Conservation (phyloP, 2,113 vertebrate genomes). For the Pongo abelii region DNA sequence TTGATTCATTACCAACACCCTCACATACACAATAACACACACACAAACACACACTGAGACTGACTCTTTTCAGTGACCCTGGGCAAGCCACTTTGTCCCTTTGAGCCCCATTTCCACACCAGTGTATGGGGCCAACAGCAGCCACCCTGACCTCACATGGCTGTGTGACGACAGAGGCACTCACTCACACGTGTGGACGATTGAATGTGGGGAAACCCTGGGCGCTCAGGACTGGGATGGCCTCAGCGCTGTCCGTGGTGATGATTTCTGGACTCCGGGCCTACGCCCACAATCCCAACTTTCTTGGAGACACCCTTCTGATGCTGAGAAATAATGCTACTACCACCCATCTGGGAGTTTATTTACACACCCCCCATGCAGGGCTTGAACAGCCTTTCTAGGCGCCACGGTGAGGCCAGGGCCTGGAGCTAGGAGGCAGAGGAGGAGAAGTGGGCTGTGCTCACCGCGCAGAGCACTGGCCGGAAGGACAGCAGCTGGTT, state of each 20-base stretch:
- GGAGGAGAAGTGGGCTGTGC: conserved; percentile 55
- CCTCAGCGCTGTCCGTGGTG: conserved; percentile 43
- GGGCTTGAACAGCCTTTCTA: not conserved
- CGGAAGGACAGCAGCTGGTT: conserved; percentile 97
- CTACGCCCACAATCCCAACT: not conserved
- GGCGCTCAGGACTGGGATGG: rapidly evolving
- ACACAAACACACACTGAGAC: not conserved
- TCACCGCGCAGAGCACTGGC: conserved; percentile 93
- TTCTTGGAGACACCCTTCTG: not conserved
- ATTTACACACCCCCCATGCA: not conserved
- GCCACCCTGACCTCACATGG: not conserved
- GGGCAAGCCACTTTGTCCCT: not conserved
- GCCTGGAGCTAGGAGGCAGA: not conserved
- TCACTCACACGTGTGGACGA: not conserved
- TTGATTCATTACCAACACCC: not conserved
- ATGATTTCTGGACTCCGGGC: not conserved
- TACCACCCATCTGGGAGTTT: not conserved
- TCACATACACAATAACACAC: not conserved
- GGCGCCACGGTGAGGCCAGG: not conserved
- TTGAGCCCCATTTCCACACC: not conserved
- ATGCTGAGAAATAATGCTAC: not conserved
- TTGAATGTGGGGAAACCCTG: rapidly evolving
- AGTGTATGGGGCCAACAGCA: not conserved
- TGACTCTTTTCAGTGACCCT: not conserved
- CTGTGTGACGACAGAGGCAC: not conserved